phyloP scores from a whole-genome alignment of 2,888 invertebrate genomes.

The Clanis bilineata region DNA sequence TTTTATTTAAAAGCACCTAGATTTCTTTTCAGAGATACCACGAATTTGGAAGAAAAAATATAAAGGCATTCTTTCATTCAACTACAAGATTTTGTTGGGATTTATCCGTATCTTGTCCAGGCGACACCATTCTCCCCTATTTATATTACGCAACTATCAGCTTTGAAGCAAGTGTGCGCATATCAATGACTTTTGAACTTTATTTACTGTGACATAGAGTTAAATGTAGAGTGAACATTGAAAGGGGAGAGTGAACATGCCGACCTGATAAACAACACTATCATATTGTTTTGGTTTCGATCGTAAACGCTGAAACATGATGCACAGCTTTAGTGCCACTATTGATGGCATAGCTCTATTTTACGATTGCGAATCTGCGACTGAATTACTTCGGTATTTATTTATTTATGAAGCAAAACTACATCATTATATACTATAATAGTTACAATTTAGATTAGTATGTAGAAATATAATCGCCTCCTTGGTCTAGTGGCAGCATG shows the following conservation, averaged over 20 bases:
- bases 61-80: not conserved
- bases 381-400: slow-evolving; percentile 10
- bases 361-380: slow-evolving; percentile 8
- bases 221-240: not conserved
- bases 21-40: not conserved
- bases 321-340: slow-evolving; percentile 2
- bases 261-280: slow-evolving; percentile 15
- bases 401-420: no score
- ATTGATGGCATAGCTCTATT: slow-evolving; percentile 6
- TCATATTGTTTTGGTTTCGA: slow-evolving; percentile 14
- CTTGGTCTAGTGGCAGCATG: no score
- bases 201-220: not conserved
- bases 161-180: not conserved
- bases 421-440: no score
- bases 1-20: slow-evolving; percentile 5
- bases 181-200: not conserved
- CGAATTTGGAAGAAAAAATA: not conserved
- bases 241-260: slow-evolving; percentile 11
- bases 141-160: slow-evolving; percentile 6
- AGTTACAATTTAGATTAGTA: no score
- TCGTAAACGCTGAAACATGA: slow-evolving; percentile 13
- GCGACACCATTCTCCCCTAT: not conserved
- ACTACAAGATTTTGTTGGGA: not conserved
- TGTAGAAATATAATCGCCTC: no score
- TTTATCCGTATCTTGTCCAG: not conserved